Conservation (phyloP, 1,140 invertebrate genomes). For the Zaprionus nigranus region DNA sequence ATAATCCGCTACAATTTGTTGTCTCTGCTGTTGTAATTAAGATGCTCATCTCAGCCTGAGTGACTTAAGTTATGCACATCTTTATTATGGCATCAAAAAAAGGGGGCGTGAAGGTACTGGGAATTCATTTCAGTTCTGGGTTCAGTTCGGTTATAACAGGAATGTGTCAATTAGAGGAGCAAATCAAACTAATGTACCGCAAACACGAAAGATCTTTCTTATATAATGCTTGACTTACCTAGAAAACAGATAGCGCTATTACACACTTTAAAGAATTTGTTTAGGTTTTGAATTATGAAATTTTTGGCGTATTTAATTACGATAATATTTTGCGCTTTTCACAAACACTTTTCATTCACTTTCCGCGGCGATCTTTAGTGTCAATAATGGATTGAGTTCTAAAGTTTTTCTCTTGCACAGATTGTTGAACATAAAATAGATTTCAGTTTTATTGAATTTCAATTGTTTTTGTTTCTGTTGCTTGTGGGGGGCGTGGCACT, state of each 20-base stretch:
- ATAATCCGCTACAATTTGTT: slow-evolving; percentile 35
- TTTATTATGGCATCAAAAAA: slow-evolving; percentile 10
- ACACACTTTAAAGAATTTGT: not conserved
- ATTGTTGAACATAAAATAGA: slow-evolving; percentile 83
- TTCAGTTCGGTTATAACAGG: not conserved
- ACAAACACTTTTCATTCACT: slow-evolving; percentile 55
- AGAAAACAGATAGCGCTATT: not conserved
- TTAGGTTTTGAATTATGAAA: too few relatives aligned
- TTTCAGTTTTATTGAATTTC: slow-evolving; percentile 76
- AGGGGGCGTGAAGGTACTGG: not conserved
- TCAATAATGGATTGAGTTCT: slow-evolving; percentile 65
- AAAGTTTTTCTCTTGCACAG: slow-evolving; percentile 82
- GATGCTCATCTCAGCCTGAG: slow-evolving; percentile 25
- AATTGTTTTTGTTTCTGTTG: slow-evolving; percentile 63
- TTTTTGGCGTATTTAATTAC: not conserved
- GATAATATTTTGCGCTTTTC: not conserved
- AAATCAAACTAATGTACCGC: slow-evolving; percentile 2
- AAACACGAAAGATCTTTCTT: not conserved
- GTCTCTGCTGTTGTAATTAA: slow-evolving; percentile 36
- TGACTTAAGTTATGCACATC: slow-evolving; percentile 18
- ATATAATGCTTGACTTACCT: slow-evolving; percentile 1
- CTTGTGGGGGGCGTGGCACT: slow-evolving; percentile 67
- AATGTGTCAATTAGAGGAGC: not conserved
- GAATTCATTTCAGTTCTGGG: slow-evolving; percentile 1
- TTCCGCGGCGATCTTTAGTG: slow-evolving; percentile 56